Percentiles rank a stretch among this genome's conserved stretches.
These are phyloP conservation scores for Ptychodera flava DNA, from an alignment of 35 echinoderm and acorn worm genomes.

Conservation along the genomic window DNA sequence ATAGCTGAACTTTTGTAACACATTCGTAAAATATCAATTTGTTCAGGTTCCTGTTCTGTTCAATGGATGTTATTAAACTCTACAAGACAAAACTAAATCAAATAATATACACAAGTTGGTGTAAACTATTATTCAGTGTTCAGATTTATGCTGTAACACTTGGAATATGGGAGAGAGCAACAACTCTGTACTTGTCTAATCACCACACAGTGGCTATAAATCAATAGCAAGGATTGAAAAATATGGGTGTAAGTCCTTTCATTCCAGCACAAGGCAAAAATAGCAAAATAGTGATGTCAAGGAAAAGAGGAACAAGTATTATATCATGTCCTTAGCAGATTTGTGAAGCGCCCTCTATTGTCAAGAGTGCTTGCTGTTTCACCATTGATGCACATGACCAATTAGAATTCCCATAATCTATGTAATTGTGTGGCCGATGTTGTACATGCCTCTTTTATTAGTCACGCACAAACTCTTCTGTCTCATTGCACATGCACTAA, in stretches of 20 bases:
- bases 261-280: background rate
- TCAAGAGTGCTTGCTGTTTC: too few species aligned
- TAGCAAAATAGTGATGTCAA: background rate
- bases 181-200: too few species aligned
- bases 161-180: too few species aligned
- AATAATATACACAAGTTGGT: background rate
- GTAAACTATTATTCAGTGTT: background rate
- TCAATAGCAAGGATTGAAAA: background rate
- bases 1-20: conserved; percentile 10
- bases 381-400: too few species aligned
- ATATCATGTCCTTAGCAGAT: background rate
- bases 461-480: too few species aligned
- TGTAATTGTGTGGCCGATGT: too few species aligned
- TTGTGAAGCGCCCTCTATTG: too few species aligned
- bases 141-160: background rate
- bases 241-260: background rate
- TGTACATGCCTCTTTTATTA: too few species aligned
- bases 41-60: background rate
- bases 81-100: background rate
- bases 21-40: too few species aligned
- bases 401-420: too few species aligned
- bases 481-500: too few species aligned
- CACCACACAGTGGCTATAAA: too few species aligned
- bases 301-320: background rate
- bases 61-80: background rate